Conservation (phyloP, 2,797 vertebrate species). For the Sphenopsis melanotis region DNA sequence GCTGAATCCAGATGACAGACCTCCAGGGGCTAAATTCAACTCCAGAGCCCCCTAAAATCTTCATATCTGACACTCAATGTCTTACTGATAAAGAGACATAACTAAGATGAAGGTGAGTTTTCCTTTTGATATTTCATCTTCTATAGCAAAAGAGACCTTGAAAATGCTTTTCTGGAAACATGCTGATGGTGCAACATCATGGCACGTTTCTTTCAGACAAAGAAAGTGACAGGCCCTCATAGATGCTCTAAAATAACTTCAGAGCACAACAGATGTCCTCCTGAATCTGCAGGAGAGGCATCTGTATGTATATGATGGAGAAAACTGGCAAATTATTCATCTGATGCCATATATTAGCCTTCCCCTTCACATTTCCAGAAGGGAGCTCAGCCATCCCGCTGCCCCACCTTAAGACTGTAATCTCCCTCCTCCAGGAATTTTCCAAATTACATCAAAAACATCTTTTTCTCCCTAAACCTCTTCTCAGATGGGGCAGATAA, state of each 20-base stretch:
- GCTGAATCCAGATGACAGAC: neutral
- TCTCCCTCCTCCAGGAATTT: neutral
- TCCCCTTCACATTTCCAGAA: neutral
- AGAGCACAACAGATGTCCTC: neutral
- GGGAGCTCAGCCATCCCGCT: neutral
- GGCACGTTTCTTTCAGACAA: conserved; percentile 58
- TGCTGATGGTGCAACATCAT: conserved; percentile 25
- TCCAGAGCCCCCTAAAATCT: neutral
- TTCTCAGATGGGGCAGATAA: neutral
- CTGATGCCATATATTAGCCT: neutral
- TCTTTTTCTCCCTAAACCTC: neutral
- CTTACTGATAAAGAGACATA: neutral
- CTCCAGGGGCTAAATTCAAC: neutral
- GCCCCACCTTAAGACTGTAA: conserved; percentile 24
- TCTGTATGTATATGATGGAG: neutral
- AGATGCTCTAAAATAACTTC: neutral
- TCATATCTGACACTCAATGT: neutral
- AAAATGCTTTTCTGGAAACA: neutral
- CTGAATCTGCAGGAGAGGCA: neutral
- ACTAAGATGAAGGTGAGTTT: neutral
- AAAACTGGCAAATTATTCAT: neutral
- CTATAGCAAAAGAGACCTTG: neutral
- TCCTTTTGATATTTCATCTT: neutral
- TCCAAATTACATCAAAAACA: neutral
- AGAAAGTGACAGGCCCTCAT: conserved; percentile 33